These are phyloP conservation scores for Drosophila borborema DNA, from an alignment of 2,888 invertebrate species.

Conservation along the genomic window DNA sequence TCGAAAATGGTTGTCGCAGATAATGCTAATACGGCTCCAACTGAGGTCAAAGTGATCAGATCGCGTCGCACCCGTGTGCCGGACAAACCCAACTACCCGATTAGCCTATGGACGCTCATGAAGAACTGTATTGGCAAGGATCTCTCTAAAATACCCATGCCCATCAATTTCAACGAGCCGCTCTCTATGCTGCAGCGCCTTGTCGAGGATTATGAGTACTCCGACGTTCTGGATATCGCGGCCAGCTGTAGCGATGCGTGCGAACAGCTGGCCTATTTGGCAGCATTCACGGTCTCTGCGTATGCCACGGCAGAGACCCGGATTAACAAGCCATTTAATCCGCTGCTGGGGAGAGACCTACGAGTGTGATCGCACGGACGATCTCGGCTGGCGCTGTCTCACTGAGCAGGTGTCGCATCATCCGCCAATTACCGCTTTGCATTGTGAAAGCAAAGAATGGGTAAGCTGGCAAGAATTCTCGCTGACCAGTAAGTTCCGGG, in stretches of 20 bases:
- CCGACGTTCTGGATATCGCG: conserved; percentile 94
- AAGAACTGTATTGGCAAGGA: conserved; percentile 99
- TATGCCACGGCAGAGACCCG: conserved; percentile 94
- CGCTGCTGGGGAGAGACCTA: conserved; percentile 97
- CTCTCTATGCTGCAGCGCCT: conserved; percentile 98
- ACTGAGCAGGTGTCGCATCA: conserved; percentile 99
- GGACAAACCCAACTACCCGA: conserved; percentile 96
- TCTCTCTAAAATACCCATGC: conserved; percentile 99
- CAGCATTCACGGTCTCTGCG: conserved; percentile 97
- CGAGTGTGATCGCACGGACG: conserved; percentile 97
- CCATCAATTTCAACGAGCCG: conserved; percentile 99
- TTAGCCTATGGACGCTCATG: conserved; percentile 99
- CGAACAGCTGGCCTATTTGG: conserved; percentile 97
- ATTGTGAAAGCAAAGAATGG: conserved; percentile 97
- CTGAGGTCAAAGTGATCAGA: not conserved
- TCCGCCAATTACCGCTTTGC: conserved; percentile 98
- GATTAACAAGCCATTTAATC: conserved; percentile 99
- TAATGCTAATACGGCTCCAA: conserved; percentile 87
- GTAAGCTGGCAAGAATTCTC: conserved; percentile 99
- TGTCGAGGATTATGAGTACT: conserved; percentile 99
- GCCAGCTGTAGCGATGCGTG: conserved; percentile 93
- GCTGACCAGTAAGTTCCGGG: conserved; percentile 99
- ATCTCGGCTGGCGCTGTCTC: conserved; percentile 97
- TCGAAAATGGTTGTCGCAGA: conserved; percentile 86
- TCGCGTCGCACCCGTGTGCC: conserved; percentile 92